A percentile compares a stretch with the other conserved stretches of the same genome.
These are phyloP conservation scores for Paramormyrops hopkinsi DNA, from an alignment of 2,797 vertebrate species.

Conservation along the genomic window DNA sequence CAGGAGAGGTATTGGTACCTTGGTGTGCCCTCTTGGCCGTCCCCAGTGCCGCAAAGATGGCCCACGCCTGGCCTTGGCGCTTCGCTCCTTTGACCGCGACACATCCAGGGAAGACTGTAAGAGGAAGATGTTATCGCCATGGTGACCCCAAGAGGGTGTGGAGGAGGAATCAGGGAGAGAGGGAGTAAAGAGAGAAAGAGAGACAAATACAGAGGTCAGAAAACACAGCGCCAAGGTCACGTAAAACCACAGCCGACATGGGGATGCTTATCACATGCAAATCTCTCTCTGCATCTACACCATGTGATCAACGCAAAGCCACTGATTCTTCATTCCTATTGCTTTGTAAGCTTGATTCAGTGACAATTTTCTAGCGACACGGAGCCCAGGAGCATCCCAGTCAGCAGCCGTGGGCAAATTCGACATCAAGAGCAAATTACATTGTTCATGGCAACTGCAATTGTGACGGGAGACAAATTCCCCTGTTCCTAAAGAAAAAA, in stretches of 20 bases:
- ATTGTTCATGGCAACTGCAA: not conserved
- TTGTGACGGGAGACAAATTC: not conserved
- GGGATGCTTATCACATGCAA: not conserved
- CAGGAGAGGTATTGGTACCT: slow-evolving; percentile 63
- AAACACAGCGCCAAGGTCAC: not conserved
- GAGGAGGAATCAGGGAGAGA: slow-evolving; percentile 47
- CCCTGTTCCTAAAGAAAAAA: not conserved
- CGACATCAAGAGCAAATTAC: slow-evolving; percentile 1
- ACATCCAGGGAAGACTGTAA: slow-evolving; percentile 84
- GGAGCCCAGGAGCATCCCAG: not conserved
- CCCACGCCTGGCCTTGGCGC: slow-evolving; percentile 84
- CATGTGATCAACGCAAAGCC: not conserved
- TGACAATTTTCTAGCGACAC: not conserved
- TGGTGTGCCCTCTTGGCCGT: slow-evolving; percentile 83
- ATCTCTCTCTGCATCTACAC: not conserved
- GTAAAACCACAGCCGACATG: too few relatives aligned
- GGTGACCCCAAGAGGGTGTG: slow-evolving; percentile 56
- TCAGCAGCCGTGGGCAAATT: not conserved
- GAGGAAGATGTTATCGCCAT: slow-evolving; percentile 37
- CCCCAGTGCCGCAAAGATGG: slow-evolving; percentile 78
- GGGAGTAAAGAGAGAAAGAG: slow-evolving; percentile 38
- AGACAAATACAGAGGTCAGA: not conserved
- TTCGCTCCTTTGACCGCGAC: slow-evolving; percentile 82
- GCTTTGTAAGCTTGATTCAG: not conserved
- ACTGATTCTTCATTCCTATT: not conserved